Conservation (phyloP, 2,797 vertebrate species). For the Cirrhinus mrigala region DNA sequence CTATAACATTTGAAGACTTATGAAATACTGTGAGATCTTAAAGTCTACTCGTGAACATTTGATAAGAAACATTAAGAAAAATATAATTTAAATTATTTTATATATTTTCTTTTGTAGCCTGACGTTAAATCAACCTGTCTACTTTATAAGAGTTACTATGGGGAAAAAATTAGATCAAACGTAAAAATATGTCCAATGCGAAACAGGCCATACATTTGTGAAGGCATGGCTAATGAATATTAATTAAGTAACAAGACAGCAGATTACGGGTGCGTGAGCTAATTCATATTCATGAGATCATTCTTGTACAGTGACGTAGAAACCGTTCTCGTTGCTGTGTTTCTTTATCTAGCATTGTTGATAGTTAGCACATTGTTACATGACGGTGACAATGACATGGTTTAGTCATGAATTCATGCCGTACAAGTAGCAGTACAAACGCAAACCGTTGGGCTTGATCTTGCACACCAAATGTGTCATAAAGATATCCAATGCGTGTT, state of each 20-base stretch:
- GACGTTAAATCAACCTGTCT: background rate
- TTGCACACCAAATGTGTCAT: background rate
- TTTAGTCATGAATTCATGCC: background rate
- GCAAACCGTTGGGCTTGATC: background rate
- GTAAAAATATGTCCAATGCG: background rate
- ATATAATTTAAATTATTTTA: background rate
- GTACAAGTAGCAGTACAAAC: background rate
- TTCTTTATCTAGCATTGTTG: background rate
- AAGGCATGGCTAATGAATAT: background rate
- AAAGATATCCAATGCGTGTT: no score
- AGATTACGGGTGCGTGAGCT: background rate
- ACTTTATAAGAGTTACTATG: background rate
- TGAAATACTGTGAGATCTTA: background rate
- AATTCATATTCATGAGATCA: conserved; percentile 10
- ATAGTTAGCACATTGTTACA: no score
- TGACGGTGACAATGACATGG: background rate
- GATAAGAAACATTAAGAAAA: background rate
- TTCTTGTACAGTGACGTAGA: background rate
- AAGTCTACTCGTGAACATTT: background rate
- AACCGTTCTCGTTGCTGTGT: background rate
- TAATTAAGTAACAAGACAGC: background rate
- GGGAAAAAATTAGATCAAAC: background rate
- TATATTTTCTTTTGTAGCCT: background rate
- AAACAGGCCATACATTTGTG: background rate
- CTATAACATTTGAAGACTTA: background rate